A percentile compares a stretch with the other conserved stretches of the same genome.
These are phyloP conservation scores for Pasiphila rectangulata DNA, from an alignment of 2,888 invertebrate species.

Conservation along the genomic window DNA sequence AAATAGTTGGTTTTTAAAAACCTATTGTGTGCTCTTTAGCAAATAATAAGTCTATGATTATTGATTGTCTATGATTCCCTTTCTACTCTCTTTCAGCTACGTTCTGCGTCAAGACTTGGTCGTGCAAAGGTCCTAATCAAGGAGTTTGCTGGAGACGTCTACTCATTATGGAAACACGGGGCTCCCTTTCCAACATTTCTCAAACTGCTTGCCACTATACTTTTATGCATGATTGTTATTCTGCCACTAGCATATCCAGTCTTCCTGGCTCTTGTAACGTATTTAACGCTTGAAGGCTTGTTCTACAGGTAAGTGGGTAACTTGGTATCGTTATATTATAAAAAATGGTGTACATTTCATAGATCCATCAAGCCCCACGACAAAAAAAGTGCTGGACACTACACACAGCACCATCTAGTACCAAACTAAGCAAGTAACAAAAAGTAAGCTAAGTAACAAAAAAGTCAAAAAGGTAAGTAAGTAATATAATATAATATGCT, in stretches of 20 bases:
- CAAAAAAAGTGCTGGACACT: too few species aligned
- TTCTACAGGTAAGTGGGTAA: conserved; percentile 55
- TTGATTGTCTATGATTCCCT: too few species aligned
- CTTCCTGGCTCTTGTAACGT: conserved; percentile 57
- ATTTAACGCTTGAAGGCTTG: conserved; percentile 63
- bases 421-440: too few species aligned
- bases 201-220: conserved; percentile 65
- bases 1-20: too few species aligned
- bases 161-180: conserved; percentile 68
- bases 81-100: conserved; percentile 60
- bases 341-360: too few species aligned
- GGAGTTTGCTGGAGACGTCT: conserved; percentile 63
- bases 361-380: too few species aligned
- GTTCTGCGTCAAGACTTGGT: conserved; percentile 58
- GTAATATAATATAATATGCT: too few species aligned
- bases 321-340: background rate
- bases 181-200: conserved; percentile 76
- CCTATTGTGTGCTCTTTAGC: too few species aligned
- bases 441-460: too few species aligned
- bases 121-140: conserved; percentile 54
- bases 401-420: too few species aligned
- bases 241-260: conserved; percentile 69
- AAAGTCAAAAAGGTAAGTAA: too few species aligned
- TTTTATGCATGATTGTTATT: conserved; percentile 61
- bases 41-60: background rate